Evolutionary conservation across 1,140 invertebrate genomes (phyloP).

Genomic region (Listronotus bonariensis): DNA sequence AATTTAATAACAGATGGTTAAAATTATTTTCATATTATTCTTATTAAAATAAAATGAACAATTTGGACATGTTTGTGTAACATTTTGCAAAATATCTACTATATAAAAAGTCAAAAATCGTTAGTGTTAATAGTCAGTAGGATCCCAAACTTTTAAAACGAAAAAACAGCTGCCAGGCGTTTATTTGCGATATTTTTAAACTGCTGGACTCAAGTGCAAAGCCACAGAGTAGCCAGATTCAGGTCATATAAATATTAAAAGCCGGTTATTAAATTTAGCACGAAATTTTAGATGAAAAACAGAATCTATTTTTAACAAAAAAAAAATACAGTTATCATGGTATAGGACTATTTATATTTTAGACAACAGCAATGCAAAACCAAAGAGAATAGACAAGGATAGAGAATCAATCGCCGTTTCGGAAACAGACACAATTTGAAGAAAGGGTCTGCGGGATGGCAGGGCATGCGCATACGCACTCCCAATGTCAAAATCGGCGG

Average conservation of each 20-base stretch:
- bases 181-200: constrained; percentile 18
- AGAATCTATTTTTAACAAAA: constrained; percentile 12
- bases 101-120: not conserved
- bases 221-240: constrained; percentile 12
- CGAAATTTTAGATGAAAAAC: constrained; percentile 10
- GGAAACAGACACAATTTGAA: too few species aligned
- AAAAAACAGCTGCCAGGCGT: constrained; percentile 12
- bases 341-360: not conserved
- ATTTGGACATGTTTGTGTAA: too few species aligned
- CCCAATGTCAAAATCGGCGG: too few species aligned
- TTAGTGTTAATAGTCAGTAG: not conserved
- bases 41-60: too few species aligned
- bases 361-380: too few species aligned
- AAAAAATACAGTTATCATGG: not conserved
- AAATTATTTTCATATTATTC: not conserved
- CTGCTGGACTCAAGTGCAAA: constrained; percentile 14
- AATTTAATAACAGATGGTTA: not conserved
- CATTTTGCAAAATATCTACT: too few species aligned
- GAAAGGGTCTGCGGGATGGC: too few species aligned
- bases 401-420: too few species aligned
- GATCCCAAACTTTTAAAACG: constrained; percentile 2
- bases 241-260: constrained; percentile 20
- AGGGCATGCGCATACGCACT: too few species aligned
- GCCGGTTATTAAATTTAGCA: constrained; percentile 16
- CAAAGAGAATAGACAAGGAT: too few species aligned